Conservation (phyloP, 2,113 vertebrate genomes). For the Phycodurus eques region DNA sequence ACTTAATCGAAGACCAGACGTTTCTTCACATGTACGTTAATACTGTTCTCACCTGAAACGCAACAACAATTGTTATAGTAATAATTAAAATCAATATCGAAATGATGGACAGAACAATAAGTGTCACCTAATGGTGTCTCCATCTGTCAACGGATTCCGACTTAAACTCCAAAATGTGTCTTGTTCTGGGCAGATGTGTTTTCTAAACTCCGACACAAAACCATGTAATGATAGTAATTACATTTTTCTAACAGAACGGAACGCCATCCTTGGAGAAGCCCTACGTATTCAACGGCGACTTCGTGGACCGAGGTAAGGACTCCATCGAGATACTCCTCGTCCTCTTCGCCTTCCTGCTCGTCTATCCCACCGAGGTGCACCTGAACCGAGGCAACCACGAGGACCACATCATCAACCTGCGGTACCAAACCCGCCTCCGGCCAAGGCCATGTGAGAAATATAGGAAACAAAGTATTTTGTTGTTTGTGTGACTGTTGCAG, state of each 20-base stretch:
- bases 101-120: too few species aligned
- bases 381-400: constrained; percentile 95
- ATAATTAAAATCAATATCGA: too few species aligned
- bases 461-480: neutral
- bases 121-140: too few species aligned
- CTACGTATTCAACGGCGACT: constrained; percentile 92
- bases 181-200: too few species aligned
- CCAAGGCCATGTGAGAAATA: neutral
- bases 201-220: too few species aligned
- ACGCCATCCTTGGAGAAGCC: constrained; percentile 87
- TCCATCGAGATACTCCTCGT: constrained; percentile 90
- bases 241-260: constrained; percentile 77
- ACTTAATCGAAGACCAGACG: too few species aligned
- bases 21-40: too few species aligned
- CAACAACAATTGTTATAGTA: too few species aligned
- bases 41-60: too few species aligned
- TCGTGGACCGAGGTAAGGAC: constrained; percentile 89
- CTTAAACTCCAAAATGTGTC: too few species aligned
- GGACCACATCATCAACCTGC: constrained; percentile 90
- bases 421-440: constrained; percentile 56
- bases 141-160: too few species aligned
- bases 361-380: constrained; percentile 87
- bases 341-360: constrained; percentile 86
- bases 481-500: constrained; percentile 61
- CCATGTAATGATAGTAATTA: too few species aligned